Percentiles rank a stretch among this genome's conserved stretches.
Evolutionary conservation across 1,140 invertebrate species (phyloP).

Genomic region (Zaprionus taronus): DNA sequence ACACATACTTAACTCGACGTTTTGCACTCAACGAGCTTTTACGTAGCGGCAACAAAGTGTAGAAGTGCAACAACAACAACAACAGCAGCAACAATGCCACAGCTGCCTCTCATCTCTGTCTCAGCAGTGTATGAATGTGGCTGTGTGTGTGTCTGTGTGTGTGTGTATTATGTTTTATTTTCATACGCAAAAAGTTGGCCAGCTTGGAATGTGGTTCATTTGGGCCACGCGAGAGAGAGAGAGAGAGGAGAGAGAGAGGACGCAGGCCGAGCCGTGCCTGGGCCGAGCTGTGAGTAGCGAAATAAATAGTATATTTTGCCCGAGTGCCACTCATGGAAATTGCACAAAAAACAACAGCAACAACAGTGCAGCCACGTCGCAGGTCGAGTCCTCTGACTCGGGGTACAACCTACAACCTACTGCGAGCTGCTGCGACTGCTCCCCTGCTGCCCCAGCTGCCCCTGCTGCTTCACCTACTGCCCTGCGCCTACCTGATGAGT

Average conservation of each 20-base stretch:
- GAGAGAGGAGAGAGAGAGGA: no score
- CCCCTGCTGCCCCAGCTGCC: not conserved
- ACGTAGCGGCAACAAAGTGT: constrained; percentile 75
- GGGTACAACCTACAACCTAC: not conserved
- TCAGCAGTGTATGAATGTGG: constrained; percentile 20
- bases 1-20: constrained; percentile 81
- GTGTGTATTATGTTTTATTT: constrained; percentile 49
- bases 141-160: constrained; percentile 5
- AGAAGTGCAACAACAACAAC: constrained; percentile 72
- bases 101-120: constrained; percentile 57
- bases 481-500: no score
- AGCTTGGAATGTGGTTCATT: constrained; percentile 76
- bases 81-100: constrained; percentile 50
- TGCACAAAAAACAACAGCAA: constrained; percentile 76
- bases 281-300: constrained; percentile 58
- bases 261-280: not conserved
- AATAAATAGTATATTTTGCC: constrained; percentile 83
- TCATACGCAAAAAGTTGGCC: constrained; percentile 75
- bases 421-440: not conserved
- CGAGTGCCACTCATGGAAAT: constrained; percentile 81
- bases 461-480: not conserved
- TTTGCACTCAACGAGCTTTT: constrained; percentile 81
- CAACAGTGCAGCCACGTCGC: constrained; percentile 10
- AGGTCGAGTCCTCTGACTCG: constrained; percentile 5
- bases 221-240: constrained; percentile 49